phyloP scores from a whole-genome alignment of 92 coral and sea anemone species.

The Bergia sp. region DNA sequence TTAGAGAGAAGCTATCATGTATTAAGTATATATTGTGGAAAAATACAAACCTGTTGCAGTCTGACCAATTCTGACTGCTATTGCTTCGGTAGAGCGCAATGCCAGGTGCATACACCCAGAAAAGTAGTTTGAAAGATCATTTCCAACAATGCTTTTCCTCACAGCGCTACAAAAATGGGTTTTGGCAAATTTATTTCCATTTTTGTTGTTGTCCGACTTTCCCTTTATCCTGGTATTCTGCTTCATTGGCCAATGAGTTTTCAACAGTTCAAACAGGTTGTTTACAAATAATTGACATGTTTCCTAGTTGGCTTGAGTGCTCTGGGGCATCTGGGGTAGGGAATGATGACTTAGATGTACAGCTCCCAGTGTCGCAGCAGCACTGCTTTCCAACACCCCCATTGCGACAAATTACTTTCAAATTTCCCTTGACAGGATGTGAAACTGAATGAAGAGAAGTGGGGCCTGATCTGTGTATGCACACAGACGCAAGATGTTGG shows the following conservation, averaged over 20 bases:
- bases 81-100: constrained; percentile 28
- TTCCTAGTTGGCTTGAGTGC: constrained; percentile 28
- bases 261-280: constrained; percentile 8
- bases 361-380: not conserved
- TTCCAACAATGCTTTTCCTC: not conserved
- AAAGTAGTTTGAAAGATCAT: constrained; percentile 18
- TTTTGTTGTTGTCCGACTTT: not conserved
- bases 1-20: too few relatives aligned
- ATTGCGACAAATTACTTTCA: constrained; percentile 7
- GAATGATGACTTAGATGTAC: constrained; percentile 17
- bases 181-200: constrained; percentile 35
- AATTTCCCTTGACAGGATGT: not conserved
- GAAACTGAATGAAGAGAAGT: not conserved
- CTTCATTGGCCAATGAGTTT: not conserved
- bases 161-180: constrained; percentile 27
- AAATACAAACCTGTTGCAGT: constrained; percentile 34
- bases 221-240: not conserved
- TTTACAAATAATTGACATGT: constrained; percentile 5
- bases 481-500: not conserved
- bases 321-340: constrained; percentile 47
- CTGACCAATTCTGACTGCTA: constrained; percentile 41
- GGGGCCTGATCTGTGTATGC: constrained; percentile 43
- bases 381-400: constrained; percentile 37
- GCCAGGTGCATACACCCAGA: constrained; percentile 42
- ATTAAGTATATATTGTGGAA: too few relatives aligned